Conservation (phyloP, 2,888 invertebrate genomes). For the Eupithecia subumbrata region DNA sequence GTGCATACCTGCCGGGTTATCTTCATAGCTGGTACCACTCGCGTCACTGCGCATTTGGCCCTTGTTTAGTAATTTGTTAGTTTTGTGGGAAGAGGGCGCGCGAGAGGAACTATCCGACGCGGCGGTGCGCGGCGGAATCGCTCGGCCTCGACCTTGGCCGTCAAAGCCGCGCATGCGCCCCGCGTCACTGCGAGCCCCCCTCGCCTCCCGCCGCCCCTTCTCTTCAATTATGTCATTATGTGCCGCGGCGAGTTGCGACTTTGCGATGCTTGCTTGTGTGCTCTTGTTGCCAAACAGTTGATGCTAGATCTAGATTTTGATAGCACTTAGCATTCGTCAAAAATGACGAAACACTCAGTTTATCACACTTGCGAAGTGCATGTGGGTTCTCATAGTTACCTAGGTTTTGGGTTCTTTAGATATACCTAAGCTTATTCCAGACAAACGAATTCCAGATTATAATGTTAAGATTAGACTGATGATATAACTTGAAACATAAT, state of each 20-base stretch:
- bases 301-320: constrained; percentile 54
- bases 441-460: not conserved
- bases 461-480: not conserved
- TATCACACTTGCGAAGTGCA: not conserved
- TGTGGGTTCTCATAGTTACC: not conserved
- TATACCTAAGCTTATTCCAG: not conserved
- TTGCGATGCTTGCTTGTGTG: constrained; percentile 40
- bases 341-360: not conserved
- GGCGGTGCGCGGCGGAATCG: constrained; percentile 82
- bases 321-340: constrained; percentile 7
- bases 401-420: not conserved
- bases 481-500: not conserved
- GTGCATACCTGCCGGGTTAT: constrained; percentile 15
- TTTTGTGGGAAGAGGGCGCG: constrained; percentile 70
- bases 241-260: constrained; percentile 63
- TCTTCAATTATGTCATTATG: constrained; percentile 83
- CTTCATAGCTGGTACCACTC: constrained; percentile 58
- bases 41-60: constrained; percentile 73
- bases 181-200: constrained; percentile 55
- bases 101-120: constrained; percentile 74
- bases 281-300: constrained; percentile 72
- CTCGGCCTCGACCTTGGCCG: constrained; percentile 84
- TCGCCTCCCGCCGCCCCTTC: constrained; percentile 51
- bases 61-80: constrained; percentile 52
- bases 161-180: constrained; percentile 83